phyloP scores from a whole-genome alignment of 2,113 vertebrate species.

The Pseudopipra pipra region DNA sequence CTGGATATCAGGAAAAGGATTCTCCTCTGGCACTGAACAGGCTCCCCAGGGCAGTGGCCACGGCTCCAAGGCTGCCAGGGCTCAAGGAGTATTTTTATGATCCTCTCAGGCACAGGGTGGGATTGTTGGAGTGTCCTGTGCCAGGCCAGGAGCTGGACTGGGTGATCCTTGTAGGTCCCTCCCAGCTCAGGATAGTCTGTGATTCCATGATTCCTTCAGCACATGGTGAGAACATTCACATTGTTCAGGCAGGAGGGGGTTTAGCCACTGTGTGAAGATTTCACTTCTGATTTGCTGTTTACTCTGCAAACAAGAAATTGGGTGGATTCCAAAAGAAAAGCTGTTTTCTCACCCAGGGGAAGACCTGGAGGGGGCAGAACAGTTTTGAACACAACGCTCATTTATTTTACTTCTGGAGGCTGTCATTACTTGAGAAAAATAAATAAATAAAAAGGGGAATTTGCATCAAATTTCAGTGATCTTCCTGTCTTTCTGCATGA shows the following conservation, averaged over 20 bases:
- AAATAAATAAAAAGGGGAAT: neutral
- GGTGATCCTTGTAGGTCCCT: neutral
- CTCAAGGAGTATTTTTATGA: rapidly evolving
- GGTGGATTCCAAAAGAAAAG: neutral
- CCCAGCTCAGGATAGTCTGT: neutral
- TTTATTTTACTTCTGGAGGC: neutral
- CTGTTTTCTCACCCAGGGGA: neutral
- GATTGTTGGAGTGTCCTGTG: neutral
- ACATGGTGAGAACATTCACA: neutral
- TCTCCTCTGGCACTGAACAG: neutral
- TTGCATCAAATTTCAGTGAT: neutral
- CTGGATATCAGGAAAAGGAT: neutral
- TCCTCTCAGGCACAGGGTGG: neutral
- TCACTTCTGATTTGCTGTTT: neutral
- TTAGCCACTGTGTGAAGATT: neutral
- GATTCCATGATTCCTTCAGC: neutral
- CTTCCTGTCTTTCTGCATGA: neutral
- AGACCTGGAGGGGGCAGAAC: neutral
- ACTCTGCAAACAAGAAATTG: neutral
- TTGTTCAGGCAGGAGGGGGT: neutral
- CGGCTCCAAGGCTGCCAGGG: neutral
- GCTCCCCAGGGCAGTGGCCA: neutral
- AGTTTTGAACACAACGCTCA: neutral
- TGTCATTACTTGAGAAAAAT: neutral
- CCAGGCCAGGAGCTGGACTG: neutral